Evolutionary conservation across 2,888 invertebrate species (phyloP), one percentile per base, ranked within the genome.

Genomic region (Pyrgus malvae): DNA sequence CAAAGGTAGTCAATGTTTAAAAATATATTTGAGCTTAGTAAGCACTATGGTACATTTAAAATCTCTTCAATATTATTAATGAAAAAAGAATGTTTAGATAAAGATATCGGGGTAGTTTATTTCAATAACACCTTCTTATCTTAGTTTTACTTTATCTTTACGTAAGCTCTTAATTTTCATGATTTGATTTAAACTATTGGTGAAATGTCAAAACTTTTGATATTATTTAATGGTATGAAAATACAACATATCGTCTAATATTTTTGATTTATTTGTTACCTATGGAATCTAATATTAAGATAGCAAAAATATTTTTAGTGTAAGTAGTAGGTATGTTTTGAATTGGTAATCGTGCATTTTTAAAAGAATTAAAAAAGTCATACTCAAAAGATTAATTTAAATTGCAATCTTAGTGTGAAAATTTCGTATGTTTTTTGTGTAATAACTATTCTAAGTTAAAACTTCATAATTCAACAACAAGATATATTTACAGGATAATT

Each of bases 391-490:
- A n/a, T n/a, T n/a, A n/a, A n/a, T n/a, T n/a, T n/a, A n/a, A n/a
- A n/a, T n/a, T n/a, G n/a, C n/a, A n/a, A n/a, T n/a, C n/a, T n/a
- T n/a, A n/a, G n/a, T n/a, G 17, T 37, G 35, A 37, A 1, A 9
- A 37, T 37, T 37, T 37, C 35, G 2, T 37, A 12, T 8, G 8
- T 8, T 8, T 16, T 16, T 35, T 16, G n/a, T n/a, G n/a, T n/a
- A 35, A 37, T 37, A 37, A 17, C 60, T 65, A 64, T 11, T 60
- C 66, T 70, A 69, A 64, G 31, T 60, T 61, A 64, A 58, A 67
- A 64, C 61, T 58, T 65, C 62, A 67, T 51, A 35, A 46, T 63
- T 59, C 72, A 80, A 81, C 81, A 84, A 84, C 77, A 78, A 78
- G 76, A 72, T 70, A 74, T 67, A 75, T 73, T 35, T 50, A 50